phyloP scores from a whole-genome alignment of 2,888 invertebrate genomes.

The Crocallis elinguaria region DNA sequence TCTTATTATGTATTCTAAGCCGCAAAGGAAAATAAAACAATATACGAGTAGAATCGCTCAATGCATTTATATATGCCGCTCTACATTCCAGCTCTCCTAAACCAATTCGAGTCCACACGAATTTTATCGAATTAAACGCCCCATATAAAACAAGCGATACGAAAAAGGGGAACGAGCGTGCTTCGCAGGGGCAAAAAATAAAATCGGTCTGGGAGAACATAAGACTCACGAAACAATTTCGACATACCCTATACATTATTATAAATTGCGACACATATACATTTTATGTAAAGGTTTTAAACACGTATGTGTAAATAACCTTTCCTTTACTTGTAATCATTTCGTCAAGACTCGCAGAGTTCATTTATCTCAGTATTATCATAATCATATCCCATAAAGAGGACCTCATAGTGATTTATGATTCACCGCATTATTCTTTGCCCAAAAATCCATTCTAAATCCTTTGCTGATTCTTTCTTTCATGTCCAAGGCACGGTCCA shows the following conservation, averaged over 20 bases:
- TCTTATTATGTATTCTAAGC: not conserved
- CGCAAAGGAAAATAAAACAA: slow-evolving; percentile 7
- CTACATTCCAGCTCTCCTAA: slow-evolving; percentile 60
- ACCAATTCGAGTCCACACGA: slow-evolving; percentile 70
- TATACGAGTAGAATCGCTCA: slow-evolving; percentile 12
- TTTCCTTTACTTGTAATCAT: no score
- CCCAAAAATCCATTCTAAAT: no score
- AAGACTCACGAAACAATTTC: slow-evolving; percentile 7
- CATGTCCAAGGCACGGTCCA: no score
- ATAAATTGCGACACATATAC: not conserved
- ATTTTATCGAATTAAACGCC: slow-evolving; percentile 78
- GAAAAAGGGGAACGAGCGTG: slow-evolving; percentile 71
- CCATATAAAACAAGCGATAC: slow-evolving; percentile 75
- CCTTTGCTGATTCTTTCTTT: no score
- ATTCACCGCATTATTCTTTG: no score
- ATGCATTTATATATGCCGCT: slow-evolving; percentile 52
- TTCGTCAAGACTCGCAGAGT: no score
- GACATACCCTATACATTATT: not conserved
- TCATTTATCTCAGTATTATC: no score
- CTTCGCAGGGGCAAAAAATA: slow-evolving; percentile 51
- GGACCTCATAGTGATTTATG: no score
- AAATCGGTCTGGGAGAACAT: slow-evolving; percentile 12
- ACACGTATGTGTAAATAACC: no score
- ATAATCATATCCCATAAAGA: no score
- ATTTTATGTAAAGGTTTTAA: not conserved